Evolutionary conservation across 2,113 vertebrate genomes (phyloP), one percentile per base, ranked within the genome.

Genomic region (Parus major): DNA sequence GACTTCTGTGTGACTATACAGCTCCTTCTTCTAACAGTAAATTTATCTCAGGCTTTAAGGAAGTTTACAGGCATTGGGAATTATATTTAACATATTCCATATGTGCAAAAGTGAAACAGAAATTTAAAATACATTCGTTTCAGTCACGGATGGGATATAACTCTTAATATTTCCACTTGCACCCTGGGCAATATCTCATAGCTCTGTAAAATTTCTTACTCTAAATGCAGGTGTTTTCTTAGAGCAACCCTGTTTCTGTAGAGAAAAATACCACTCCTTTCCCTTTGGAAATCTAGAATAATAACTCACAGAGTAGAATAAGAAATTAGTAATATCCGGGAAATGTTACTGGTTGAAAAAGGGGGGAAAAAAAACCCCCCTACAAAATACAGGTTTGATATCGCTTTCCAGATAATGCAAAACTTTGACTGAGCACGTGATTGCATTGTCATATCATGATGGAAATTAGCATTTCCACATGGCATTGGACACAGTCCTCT

Each of bases 141-240:
- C 42, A 59, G 59, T 77, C 79, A 89, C 4, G 31, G 66, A 72
- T 90, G 84, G 81, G 66, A 80, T 80, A 63, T 94, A 91, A 92
- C 29, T 88, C 73, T 85, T 92, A 85, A 82, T 95, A 92, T 91
- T 95, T 95, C 91, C 63, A 72, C 50, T 92, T 85, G 25, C 83
- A 85, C 29, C 57, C 83, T 73, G 59, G 78, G 72, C 50, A 95
- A 69, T 90, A 69, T 90, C 90, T 94, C 63, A 59, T 33, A 83
- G 60, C 55, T 88, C 75, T 83, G 66, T 69, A 85, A 88, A 91
- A 72, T 69, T 72, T 85, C 46, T 82, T 95, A 70, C 39, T 85
- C 55, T 90, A 87, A 87, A 79, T 79, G 87, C 93, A 95, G 84
- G 70, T 95, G 89, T 95, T 91, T 89, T 95, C 75, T 80, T 89